A percentile compares a stretch with the other conserved stretches of the same genome.
Evolutionary conservation across 2,113 vertebrate species (phyloP).

Genomic region (Labeo rohita): DNA sequence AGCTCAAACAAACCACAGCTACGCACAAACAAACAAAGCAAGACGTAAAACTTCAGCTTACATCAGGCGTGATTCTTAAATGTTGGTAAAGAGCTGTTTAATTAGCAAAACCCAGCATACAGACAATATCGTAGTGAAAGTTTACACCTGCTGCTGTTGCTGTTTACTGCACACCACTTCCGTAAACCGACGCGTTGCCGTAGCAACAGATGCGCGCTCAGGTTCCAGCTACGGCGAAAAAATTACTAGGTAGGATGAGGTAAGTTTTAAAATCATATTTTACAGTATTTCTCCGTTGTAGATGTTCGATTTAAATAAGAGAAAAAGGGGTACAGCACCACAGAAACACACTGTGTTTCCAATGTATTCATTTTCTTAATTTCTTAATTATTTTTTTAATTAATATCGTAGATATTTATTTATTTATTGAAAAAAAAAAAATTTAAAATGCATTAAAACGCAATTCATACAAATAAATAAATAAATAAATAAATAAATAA

Average conservation of each 20-base stretch:
- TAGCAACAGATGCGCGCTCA: slow-evolving; percentile 52
- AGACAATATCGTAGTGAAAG: too few relatives aligned
- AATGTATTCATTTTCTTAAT: not conserved
- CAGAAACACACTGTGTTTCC: not conserved
- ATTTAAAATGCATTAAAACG: too few relatives aligned
- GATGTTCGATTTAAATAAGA: not conserved
- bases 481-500: too few relatives aligned
- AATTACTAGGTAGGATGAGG: not conserved
- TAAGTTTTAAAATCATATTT: not conserved
- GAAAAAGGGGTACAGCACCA: not conserved
- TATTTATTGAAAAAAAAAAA: too few relatives aligned
- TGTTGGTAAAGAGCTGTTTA: too few relatives aligned
- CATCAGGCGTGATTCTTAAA: too few relatives aligned
- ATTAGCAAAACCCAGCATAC: not conserved
- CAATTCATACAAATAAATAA: too few relatives aligned
- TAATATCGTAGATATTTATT: too few relatives aligned
- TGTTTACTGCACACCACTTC: not conserved
- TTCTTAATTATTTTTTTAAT: too few relatives aligned
- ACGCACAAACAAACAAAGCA: not conserved
- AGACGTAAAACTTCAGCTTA: not conserved
- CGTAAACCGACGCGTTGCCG: slow-evolving; percentile 46
- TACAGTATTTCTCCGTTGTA: not conserved
- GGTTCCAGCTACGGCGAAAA: not conserved
- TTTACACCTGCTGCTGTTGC: too few relatives aligned
- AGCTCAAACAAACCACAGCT: not conserved